Evolutionary conservation across 2,888 invertebrate species (phyloP), one percentile per base, ranked within the genome.

Genomic region (Ophonus ardosiacus): DNA sequence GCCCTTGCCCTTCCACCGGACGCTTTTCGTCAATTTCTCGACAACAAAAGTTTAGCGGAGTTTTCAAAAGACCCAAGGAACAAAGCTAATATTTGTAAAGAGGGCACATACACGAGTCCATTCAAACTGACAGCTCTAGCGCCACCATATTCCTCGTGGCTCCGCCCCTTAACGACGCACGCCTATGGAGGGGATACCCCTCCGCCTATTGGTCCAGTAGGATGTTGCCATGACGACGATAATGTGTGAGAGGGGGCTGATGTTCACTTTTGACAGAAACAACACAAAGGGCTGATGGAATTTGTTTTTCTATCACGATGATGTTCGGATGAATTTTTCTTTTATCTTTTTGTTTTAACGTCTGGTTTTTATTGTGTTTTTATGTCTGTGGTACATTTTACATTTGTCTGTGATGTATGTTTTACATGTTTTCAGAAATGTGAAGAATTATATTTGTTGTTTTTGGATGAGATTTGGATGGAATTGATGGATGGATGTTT

Each of bases 21-120:
- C 56, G 56, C 78, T 78, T 78, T 68, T 71, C 82, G 82, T 82
- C 82, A 82, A 82, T 82, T 82, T 82, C 82, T 71, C 63, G 56
- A 56, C 74, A 82, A 82, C 82, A 82, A 82, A 87, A 88, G 87
- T 88, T 86, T 86, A 87, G 87, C 87, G 86, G 88, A 88, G 88
- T 89, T 89, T 89, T 89, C 86, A 89, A 89, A 89, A 89, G 89
- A 74, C 89, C 89, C 57, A 89, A 89, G 90, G 89, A 90, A 90
- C 90, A 90, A 90, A 90, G 90, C 90, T 89, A 90, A 90, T 90
- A 90, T 90, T 90, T 90, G 89, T 88, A 87, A 88, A 90, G 90
- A 90, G 90, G 90, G 90, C 88, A 89, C 76, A 80, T 59, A 17
- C 40, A 80, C 80, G 51, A 81, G 43, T 74, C 59, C 84, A 84